Conservation (phyloP, 2,113 vertebrate species). For the Paramisgurnus dabryanus region DNA sequence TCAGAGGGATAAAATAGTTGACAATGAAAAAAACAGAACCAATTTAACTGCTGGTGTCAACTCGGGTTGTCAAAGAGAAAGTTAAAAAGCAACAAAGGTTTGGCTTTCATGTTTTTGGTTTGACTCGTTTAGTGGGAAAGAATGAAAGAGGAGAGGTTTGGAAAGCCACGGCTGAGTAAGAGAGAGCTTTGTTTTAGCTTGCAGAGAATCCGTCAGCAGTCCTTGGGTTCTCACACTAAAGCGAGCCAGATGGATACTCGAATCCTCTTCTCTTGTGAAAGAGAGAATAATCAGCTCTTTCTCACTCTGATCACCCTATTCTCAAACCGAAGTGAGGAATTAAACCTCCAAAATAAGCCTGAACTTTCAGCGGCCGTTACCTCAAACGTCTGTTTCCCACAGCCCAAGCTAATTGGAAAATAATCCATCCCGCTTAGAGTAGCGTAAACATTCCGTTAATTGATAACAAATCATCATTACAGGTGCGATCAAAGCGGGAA, state of each 20-base stretch:
- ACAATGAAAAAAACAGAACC: no score
- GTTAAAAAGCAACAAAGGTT: neutral
- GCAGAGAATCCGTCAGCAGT: slow-evolving; percentile 77
- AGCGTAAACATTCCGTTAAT: slow-evolving; percentile 39
- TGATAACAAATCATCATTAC: slow-evolving; percentile 60
- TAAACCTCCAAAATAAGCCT: slow-evolving; percentile 25
- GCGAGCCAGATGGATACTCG: slow-evolving; percentile 53
- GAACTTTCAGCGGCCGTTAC: neutral
- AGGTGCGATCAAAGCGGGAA: slow-evolving; percentile 56
- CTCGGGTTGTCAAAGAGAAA: neutral
- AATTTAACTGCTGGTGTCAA: no score
- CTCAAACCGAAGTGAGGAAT: slow-evolving; percentile 28
- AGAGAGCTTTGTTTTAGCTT: slow-evolving; percentile 70
- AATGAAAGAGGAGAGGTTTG: slow-evolving; percentile 25
- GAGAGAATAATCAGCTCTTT: slow-evolving; percentile 43
- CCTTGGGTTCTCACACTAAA: slow-evolving; percentile 69
- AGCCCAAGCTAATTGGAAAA: slow-evolving; percentile 13
- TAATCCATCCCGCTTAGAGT: slow-evolving; percentile 23
- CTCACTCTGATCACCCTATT: slow-evolving; percentile 42
- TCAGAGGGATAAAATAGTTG: no score
- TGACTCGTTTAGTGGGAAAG: slow-evolving; percentile 25
- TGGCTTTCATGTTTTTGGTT: neutral
- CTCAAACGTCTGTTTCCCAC: slow-evolving; percentile 24
- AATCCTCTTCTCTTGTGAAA: slow-evolving; percentile 24
- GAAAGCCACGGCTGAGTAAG: slow-evolving; percentile 9